Percentiles rank a stretch among this genome's conserved stretches.
These are phyloP conservation scores for Gambusia holbrooki DNA, from an alignment of 2,113 vertebrate genomes.

Conservation along the genomic window DNA sequence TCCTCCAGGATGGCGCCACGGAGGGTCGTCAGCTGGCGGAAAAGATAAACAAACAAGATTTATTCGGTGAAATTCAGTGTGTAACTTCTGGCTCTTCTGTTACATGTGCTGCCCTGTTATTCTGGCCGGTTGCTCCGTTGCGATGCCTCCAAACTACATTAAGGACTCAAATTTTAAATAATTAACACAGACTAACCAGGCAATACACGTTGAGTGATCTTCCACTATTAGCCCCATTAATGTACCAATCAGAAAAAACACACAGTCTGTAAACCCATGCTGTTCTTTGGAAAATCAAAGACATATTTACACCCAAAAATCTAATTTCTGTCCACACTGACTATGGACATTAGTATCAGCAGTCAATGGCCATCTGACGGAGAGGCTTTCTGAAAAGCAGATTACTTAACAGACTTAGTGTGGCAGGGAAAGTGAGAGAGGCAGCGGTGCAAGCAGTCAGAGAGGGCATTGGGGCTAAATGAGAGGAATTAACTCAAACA, in stretches of 20 bases:
- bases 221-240: constrained; percentile 53
- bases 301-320: constrained; percentile 48
- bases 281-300: constrained; percentile 40
- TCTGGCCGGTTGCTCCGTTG: constrained; percentile 48
- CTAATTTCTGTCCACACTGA: constrained; percentile 28
- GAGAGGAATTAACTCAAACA: constrained; percentile 60
- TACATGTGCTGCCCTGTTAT: constrained; percentile 16
- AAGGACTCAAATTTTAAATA: constrained; percentile 59
- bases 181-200: constrained; percentile 54
- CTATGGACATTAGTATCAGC: constrained; percentile 27
- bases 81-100: background rate
- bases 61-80: background rate
- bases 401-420: constrained; percentile 44
- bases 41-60: constrained; percentile 19
- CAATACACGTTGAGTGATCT: constrained; percentile 54
- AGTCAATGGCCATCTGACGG: constrained; percentile 37
- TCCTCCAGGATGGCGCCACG: constrained; percentile 96
- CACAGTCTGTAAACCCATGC: constrained; percentile 16
- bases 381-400: constrained; percentile 56
- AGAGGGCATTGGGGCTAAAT: constrained; percentile 41
- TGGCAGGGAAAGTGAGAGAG: constrained; percentile 13
- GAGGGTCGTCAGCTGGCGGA: constrained; percentile 88
- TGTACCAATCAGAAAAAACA: constrained; percentile 39
- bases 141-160: constrained; percentile 23
- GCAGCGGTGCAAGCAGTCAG: constrained; percentile 5